Base-by-base conservation (phyloP, 2,797 vertebrate genomes). In the Meriones psammophilus region DNA sequence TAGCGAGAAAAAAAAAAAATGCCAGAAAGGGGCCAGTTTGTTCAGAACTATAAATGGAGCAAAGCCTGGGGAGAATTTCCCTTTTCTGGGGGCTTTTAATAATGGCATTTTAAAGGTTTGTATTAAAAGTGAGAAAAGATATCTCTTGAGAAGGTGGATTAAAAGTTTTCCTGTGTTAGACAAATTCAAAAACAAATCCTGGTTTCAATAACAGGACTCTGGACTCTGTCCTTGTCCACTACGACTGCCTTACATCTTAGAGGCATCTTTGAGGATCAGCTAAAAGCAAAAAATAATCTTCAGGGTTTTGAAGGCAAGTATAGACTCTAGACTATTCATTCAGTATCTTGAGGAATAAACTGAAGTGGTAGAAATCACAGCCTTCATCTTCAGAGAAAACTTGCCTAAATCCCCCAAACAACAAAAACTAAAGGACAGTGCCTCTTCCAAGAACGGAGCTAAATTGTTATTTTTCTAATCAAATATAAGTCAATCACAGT, bases 1-100 rank as follows among this genome's bases (percentile, higher is more conserved):
- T 86, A 18, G 3, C 96, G 92, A 76, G 86, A 94, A 98, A 8
- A 15, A 83, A 97, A 97, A 83, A 97, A 97, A 95, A 96, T 85
- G 96, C 54, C 88, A 93, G 46, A 91, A 89, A 94, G 96, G 96
- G 91, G 93, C 95, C 12, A 1, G 50, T 94, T 97, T 98, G 96
- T 98, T 97, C 56, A 20, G 54, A 69, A 78, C 88, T 79, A 6
- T 1, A 58, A 81, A 91, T 3, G 22, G 91, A 96, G 89, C 22
- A 14, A 17, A 17, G 85, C 91, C 97, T 97, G 58, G 54, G 97
- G 95, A 83, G 93, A 97, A 97, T 94, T 97, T 95, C 78, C 95
- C 91, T 87, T 95, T 93, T 83, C 90, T 89, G 58, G 94, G 50
- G 71, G 71, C 46, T 91, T 64, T 62, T 90, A 93, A 90, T 94